Base-by-base conservation (phyloP, 2,797 vertebrate genomes). In the Aldrovandia affinis region DNA sequence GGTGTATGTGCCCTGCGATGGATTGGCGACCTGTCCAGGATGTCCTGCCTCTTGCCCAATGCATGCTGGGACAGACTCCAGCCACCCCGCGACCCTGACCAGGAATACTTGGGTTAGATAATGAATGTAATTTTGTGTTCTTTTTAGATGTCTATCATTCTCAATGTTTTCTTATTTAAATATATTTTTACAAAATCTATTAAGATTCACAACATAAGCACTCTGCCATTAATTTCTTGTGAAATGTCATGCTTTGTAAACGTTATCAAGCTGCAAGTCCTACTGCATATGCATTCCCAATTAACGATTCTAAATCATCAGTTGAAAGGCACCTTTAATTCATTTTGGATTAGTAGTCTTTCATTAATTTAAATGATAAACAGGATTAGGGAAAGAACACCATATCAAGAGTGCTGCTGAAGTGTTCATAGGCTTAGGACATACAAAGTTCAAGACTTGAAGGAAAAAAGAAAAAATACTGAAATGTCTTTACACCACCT, bases 261-360 rank as follows among this genome's bases (percentile, higher is more conserved):
- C 18, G 33, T 30, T 75, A 44, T 75, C 36, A 39, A 75, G 33
- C 70, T 39, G 70, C 55, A 57, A 57, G 55, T 75, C 12, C 20
- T 22, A 44, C 36, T 18, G 33, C 33, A 39, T 75, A 75, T 75
- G 20, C 30, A 36, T 39, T 75, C 39, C 70, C 70, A 75, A 75
- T 75, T 10, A 75, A 6, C 33, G 10, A 28, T 39, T 75, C 70
- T 6, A 75, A 75, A 39, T 75, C 70, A 75, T 18, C 39, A 42
- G 30, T 42, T 75, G 70, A 75, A 75, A 75, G 70, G 70, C 70
- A 70, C 65, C 65, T 75, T 75, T 75, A 75, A 75, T 75, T 75
- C 39, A 75, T 75, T 75, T 75, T 36, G 33, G 33, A 36, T 36
- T 36, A 75, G 70, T 44, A 75, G 10, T 1, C 59, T n/a, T 63